Percentiles rank a stretch among this genome's conserved stretches.
Evolutionary conservation across 2,797 vertebrate genomes (phyloP).

Genomic region (Perodicticus potto): DNA sequence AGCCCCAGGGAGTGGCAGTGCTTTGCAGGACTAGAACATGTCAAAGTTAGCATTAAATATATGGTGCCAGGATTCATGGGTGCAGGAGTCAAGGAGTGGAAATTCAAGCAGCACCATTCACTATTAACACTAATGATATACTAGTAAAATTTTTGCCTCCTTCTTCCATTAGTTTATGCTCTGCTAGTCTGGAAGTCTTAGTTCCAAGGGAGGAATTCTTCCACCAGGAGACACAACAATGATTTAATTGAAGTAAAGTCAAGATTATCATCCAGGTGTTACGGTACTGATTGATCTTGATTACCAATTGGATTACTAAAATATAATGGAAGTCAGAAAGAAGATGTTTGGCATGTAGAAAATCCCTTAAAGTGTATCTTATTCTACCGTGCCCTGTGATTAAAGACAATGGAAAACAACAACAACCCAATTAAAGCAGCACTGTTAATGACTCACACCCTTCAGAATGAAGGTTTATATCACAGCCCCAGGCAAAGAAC

Average conservation of each 20-base stretch:
- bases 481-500: neutral
- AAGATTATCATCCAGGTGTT: neutral
- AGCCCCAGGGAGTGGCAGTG: neutral
- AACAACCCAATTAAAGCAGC: neutral
- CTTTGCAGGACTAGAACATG: neutral
- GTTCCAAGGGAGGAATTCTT: neutral
- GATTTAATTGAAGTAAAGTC: conserved; percentile 4
- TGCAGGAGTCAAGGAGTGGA: neutral
- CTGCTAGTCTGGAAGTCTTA: neutral
- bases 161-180: neutral
- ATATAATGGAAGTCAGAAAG: neutral
- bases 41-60: neutral
- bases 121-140: neutral
- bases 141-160: neutral
- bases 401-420: neutral
- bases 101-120: neutral
- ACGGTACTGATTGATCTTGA: neutral
- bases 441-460: neutral
- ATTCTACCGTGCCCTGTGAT: neutral
- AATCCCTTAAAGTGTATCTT: neutral
- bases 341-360: neutral
- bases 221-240: neutral
- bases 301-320: neutral
- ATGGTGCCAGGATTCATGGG: neutral
- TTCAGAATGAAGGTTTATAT: neutral